Conservation (phyloP, 2,113 vertebrate species). For the Prunella fulvescens region DNA sequence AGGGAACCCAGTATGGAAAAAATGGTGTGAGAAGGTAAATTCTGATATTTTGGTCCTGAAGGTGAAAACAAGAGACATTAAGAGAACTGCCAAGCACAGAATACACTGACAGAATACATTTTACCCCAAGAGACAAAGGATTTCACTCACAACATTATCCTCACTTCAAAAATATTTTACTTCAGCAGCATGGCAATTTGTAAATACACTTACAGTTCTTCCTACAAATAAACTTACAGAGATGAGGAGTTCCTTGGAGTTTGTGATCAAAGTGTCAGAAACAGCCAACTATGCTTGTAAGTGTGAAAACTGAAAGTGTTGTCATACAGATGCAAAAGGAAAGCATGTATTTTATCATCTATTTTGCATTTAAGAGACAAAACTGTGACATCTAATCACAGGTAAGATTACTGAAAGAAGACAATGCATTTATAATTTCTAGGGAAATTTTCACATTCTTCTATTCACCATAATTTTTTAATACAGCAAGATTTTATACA, state of each 20-base stretch:
- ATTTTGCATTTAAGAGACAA: constrained; percentile 40
- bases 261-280: constrained; percentile 35
- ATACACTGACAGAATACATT: background rate
- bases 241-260: background rate
- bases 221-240: background rate
- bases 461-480: background rate
- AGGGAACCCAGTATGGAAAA: background rate
- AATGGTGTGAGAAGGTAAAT: background rate
- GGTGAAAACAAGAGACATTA: background rate
- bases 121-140: background rate
- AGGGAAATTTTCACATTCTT: background rate
- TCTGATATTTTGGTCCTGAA: background rate
- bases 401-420: constrained; percentile 39
- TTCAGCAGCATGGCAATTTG: background rate
- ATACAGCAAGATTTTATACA: background rate
- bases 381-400: constrained; percentile 28
- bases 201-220: constrained; percentile 19
- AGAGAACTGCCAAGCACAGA: background rate
- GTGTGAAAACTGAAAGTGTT: constrained; percentile 22
- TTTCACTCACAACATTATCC: background rate
- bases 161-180: background rate
- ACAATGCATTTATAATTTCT: constrained; percentile 4
- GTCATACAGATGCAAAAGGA: background rate
- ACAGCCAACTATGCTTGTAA: constrained; percentile 12
- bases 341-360: constrained; percentile 26